Percentiles rank a stretch among this genome's conserved stretches.
Evolutionary conservation across 2,888 invertebrate genomes (phyloP).

Genomic region (Ochropacha duplaris): DNA sequence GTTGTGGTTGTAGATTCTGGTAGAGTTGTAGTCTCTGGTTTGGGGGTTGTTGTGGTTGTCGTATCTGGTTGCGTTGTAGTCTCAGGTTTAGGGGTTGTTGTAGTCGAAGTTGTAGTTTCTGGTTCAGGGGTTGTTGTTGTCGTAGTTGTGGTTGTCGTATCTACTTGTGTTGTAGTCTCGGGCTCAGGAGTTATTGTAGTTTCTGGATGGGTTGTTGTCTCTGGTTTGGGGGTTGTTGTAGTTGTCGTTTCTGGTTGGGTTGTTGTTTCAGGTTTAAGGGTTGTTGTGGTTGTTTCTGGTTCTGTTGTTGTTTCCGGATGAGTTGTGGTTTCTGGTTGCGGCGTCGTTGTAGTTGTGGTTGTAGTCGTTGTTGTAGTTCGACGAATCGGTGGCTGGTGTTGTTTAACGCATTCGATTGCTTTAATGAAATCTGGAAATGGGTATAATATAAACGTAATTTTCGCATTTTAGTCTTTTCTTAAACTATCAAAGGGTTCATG

Average conservation of each 20-base stretch:
- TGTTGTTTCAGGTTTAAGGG: conserved; percentile 9
- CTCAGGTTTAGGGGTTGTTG: conserved; percentile 9
- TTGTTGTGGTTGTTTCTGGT: conserved; percentile 9
- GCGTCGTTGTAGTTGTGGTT: conserved; percentile 11
- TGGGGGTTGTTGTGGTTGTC: background rate
- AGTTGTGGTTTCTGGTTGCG: conserved; percentile 11
- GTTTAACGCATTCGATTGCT: conserved; percentile 48
- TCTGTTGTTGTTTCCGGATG: conserved; percentile 4
- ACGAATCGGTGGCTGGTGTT: conserved; percentile 26
- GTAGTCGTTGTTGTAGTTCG: conserved; percentile 19
- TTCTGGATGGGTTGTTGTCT: conserved; percentile 10
- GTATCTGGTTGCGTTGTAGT: background rate
- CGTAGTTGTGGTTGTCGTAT: conserved; percentile 4
- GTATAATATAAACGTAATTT: background rate
- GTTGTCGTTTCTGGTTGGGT: conserved; percentile 7
- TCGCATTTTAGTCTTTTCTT: background rate
- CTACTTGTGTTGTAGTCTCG: conserved; percentile 2
- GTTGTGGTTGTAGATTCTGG: background rate
- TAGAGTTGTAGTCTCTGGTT: conserved; percentile 10
- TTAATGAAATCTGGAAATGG: conserved; percentile 48
- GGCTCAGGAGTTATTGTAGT: conserved; percentile 9
- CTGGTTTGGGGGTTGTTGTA: background rate
- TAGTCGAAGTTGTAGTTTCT: too few species aligned
- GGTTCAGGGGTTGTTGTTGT: conserved; percentile 11
- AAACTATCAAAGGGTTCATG: background rate